Conservation (phyloP, 2,888 invertebrate genomes). For the Eretmocerus hayati region DNA sequence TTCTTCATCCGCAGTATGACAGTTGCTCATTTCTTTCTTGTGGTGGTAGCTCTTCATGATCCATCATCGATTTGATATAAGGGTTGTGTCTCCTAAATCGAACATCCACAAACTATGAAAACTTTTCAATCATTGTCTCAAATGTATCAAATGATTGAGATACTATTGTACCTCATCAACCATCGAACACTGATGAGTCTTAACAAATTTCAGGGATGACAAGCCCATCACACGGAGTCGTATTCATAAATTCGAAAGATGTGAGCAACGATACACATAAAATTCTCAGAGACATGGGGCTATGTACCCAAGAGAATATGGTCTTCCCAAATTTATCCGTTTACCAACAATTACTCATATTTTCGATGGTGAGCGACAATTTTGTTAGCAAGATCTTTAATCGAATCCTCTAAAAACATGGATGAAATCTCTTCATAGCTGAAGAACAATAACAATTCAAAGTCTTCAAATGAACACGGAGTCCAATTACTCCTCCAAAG, state of each 20-base stretch:
- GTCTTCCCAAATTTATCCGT: constrained; percentile 75
- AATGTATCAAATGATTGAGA: too few relatives aligned
- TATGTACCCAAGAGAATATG: constrained; percentile 85
- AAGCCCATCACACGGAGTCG: constrained; percentile 61
- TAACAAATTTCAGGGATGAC: constrained; percentile 54
- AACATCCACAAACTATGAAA: too few relatives aligned
- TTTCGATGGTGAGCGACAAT: constrained; percentile 59
- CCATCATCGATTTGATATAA: too few relatives aligned
- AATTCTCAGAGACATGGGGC: constrained; percentile 65
- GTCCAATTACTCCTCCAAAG: constrained; percentile 49
- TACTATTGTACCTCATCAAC: too few relatives aligned
- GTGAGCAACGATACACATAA: constrained; percentile 57
- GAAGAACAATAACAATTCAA: constrained; percentile 23
- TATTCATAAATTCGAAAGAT: constrained; percentile 63
- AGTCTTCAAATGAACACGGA: constrained; percentile 47
- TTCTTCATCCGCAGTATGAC: too few relatives aligned
- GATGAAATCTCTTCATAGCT: constrained; percentile 3
- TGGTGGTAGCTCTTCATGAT: too few relatives aligned
- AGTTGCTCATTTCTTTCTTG: too few relatives aligned
- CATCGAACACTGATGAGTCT: too few relatives aligned
- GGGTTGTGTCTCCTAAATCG: too few relatives aligned
- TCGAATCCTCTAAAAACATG: background rate
- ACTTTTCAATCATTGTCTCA: too few relatives aligned
- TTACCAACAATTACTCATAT: constrained; percentile 71
- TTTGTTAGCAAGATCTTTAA: background rate